phyloP scores from a whole-genome alignment of 2,113 vertebrate species.

The Lagopus leucura region DNA sequence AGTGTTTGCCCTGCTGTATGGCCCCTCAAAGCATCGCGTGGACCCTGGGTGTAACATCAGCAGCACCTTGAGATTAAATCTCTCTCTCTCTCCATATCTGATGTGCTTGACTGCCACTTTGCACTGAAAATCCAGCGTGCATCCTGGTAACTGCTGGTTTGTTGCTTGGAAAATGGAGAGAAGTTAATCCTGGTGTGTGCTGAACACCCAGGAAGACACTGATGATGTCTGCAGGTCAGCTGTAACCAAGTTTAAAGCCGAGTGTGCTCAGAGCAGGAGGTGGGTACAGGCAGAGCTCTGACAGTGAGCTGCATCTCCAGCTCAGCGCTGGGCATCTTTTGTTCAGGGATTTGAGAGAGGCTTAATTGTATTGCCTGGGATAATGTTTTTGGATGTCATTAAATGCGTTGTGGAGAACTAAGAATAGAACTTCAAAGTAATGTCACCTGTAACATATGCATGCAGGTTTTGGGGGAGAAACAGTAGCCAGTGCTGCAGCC shows the following conservation, averaged over 20 bases:
- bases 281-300: accelerated
- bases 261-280: accelerated
- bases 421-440: constrained; percentile 61
- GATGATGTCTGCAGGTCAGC: not conserved
- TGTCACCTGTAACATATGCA: constrained; percentile 57
- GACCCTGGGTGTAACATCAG: not conserved
- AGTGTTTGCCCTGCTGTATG: not conserved
- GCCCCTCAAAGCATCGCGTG: not conserved
- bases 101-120: not conserved
- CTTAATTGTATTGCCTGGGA: constrained; percentile 50
- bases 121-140: not conserved
- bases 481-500: not conserved
- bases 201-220: not conserved
- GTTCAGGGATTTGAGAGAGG: constrained; percentile 37
- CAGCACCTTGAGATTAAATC: not conserved
- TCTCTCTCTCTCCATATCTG: not conserved
- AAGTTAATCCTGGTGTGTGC: not conserved
- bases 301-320: not conserved
- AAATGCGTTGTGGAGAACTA: constrained; percentile 5
- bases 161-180: not conserved
- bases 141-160: not conserved
- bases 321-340: not conserved
- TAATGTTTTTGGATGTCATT: constrained; percentile 47
- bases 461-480: not conserved
- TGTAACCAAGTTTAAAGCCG: not conserved